Base-by-base conservation (phyloP, 1,140 invertebrate species). In the Eumeta japonica region DNA sequence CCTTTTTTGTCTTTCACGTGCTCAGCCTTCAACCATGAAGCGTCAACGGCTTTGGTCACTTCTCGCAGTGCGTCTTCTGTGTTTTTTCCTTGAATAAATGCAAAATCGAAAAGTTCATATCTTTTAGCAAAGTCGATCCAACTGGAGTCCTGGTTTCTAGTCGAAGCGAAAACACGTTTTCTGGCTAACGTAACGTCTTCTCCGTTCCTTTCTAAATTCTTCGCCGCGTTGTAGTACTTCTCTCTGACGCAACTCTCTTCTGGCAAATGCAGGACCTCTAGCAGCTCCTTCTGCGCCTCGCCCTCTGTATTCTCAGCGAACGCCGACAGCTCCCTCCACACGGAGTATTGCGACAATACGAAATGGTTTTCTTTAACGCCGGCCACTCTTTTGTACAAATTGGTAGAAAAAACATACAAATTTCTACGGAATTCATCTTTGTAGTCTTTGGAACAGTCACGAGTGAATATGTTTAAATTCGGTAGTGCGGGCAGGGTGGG, bases 241-340 rank as follows among this genome's bases (percentile, higher is more conserved):
- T 43, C 18, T 0, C 47, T 30, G 3, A 32, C 15, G 15, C 47
- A 50, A n/a, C 14, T 30, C 1, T 43, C 18, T 33, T 39, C 12
- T 2, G 47, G 47, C 2, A 50, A 14, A 24, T 28, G 14, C 5
- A 50, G 28, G 1, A 35, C 18, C 3, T 15, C n/a, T 2, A 46
- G 43, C 1, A 50, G 16, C 14, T 43, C 37, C 10, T 34, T 37
- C n/a, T 42, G 37, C 9, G 29, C 19, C 10, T 11, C 2, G 4
- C 31, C 35, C 10, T 41, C 31, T n/a, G 27, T 24, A 0, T 41
- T 41, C 39, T 50, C 47, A 18, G 47, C 47, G 17, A 50, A 15
- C 1, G 37, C 44, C 0, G 41, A 20, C 7, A 50, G 24, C 13
- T 40, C 20, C 11, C 41, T 12, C 47, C 47, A 50, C 3, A 46